Conservation (phyloP, 2,797 vertebrate species). For the Denticeps clupeoides region DNA sequence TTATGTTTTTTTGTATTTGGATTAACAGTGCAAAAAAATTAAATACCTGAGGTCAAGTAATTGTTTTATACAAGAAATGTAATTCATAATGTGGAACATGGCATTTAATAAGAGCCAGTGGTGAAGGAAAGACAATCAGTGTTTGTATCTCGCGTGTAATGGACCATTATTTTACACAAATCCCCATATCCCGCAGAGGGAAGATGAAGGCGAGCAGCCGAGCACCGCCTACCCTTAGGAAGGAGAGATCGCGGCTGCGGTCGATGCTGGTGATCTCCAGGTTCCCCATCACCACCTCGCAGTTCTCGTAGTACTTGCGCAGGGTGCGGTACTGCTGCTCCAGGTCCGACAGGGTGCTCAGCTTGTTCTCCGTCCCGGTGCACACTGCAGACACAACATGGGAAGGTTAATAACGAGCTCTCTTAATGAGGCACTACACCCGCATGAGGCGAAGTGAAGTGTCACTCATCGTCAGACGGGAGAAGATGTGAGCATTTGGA, state of each 20-base stretch:
- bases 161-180: neutral
- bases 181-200: neutral
- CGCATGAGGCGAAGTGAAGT: neutral
- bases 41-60: neutral
- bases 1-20: no score
- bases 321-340: slow-evolving; percentile 91
- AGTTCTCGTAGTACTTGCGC: slow-evolving; percentile 94
- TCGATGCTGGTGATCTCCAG: slow-evolving; percentile 96
- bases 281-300: slow-evolving; percentile 96
- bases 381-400: slow-evolving; percentile 62
- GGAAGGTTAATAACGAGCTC: neutral
- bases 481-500: neutral
- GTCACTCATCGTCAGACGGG: neutral
- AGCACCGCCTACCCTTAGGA: slow-evolving; percentile 69
- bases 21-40: neutral
- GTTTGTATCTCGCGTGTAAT: neutral
- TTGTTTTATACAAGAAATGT: neutral
- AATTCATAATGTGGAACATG: neutral
- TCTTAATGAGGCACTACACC: neutral
- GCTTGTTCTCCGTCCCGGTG: slow-evolving; percentile 88
- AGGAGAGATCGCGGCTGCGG: slow-evolving; percentile 85
- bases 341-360: slow-evolving; percentile 90
- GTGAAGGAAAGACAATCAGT: neutral
- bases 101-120: neutral
- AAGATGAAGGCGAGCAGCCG: neutral